Conservation (phyloP, 1,140 invertebrate genomes). For the Pomacea maculata region DNA sequence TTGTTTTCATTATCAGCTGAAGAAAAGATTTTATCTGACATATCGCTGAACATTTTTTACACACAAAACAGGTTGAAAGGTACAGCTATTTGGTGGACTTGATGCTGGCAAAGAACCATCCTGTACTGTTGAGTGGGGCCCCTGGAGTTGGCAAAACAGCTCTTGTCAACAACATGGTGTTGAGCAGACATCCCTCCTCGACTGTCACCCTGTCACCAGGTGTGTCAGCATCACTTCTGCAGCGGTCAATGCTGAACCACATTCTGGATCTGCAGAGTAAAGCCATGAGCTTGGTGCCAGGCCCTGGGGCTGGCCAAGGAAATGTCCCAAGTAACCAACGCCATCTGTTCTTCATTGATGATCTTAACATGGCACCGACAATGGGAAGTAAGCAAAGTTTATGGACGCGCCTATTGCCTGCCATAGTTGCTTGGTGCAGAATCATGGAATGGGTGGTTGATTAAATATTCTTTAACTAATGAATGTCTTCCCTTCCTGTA, state of each 20-base stretch:
- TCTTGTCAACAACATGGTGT: constrained; percentile 56
- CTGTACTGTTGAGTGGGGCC: constrained; percentile 59
- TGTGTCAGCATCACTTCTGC: constrained; percentile 50
- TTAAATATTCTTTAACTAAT: no score
- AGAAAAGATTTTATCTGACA: no score
- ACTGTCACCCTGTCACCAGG: constrained; percentile 46
- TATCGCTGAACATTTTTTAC: neutral
- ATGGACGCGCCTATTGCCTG: no score
- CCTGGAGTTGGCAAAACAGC: constrained; percentile 61
- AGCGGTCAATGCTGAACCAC: constrained; percentile 49
- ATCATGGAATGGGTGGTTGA: no score
- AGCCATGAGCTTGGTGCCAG: constrained; percentile 35
- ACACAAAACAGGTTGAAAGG: constrained; percentile 52
- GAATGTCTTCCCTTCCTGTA: no score
- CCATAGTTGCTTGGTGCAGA: no score
- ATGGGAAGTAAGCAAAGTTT: constrained; percentile 36
- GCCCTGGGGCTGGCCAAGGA: constrained; percentile 30
- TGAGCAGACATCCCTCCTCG: constrained; percentile 51
- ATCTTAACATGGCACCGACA: constrained; percentile 55
- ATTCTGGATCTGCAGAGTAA: constrained; percentile 54
- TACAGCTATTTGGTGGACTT: constrained; percentile 59
- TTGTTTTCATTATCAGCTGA: no score
- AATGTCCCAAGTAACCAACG: constrained; percentile 28
- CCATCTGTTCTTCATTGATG: constrained; percentile 63
- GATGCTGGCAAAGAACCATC: constrained; percentile 49